A percentile compares a stretch with the other conserved stretches of the same genome.
phyloP scores from a whole-genome alignment of 2,888 invertebrate species.

The Yponomeuta cagnagella region DNA sequence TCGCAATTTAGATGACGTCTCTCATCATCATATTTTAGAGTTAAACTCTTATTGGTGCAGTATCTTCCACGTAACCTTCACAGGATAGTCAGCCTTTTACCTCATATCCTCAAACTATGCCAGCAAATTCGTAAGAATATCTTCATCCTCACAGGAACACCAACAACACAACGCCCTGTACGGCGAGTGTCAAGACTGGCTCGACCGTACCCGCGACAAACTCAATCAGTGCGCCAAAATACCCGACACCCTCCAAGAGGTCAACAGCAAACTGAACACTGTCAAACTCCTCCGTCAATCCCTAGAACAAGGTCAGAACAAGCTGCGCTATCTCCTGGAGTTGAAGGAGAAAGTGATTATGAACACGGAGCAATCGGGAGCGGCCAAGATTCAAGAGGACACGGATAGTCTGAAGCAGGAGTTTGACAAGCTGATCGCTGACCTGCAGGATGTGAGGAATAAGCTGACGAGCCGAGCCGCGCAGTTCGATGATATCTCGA shows the following conservation, averaged over 20 bases:
- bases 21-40: no score
- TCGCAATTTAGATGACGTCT: not conserved
- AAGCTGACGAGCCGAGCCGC: slow-evolving; percentile 83
- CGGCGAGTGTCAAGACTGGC: slow-evolving; percentile 95
- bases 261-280: slow-evolving; percentile 89
- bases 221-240: slow-evolving; percentile 87
- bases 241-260: slow-evolving; percentile 87
- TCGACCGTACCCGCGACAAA: slow-evolving; percentile 91
- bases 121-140: not conserved
- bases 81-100: no score
- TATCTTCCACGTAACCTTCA: no score
- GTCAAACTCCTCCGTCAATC: slow-evolving; percentile 93
- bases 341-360: slow-evolving; percentile 94
- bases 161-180: slow-evolving; percentile 95
- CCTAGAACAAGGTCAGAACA: slow-evolving; percentile 90
- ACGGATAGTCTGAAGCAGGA: slow-evolving; percentile 92
- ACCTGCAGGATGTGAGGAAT: slow-evolving; percentile 86
- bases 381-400: slow-evolving; percentile 92
- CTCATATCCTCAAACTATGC: no score
- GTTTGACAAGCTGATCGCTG: slow-evolving; percentile 89
- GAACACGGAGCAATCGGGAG: slow-evolving; percentile 93
- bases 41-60: no score
- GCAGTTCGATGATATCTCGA: slow-evolving; percentile 91
- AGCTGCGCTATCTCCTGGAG: slow-evolving; percentile 85
- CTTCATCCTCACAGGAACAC: slow-evolving; percentile 80